phyloP scores from a whole-genome alignment of 2,113 vertebrate species.

The Promerops cafer region DNA sequence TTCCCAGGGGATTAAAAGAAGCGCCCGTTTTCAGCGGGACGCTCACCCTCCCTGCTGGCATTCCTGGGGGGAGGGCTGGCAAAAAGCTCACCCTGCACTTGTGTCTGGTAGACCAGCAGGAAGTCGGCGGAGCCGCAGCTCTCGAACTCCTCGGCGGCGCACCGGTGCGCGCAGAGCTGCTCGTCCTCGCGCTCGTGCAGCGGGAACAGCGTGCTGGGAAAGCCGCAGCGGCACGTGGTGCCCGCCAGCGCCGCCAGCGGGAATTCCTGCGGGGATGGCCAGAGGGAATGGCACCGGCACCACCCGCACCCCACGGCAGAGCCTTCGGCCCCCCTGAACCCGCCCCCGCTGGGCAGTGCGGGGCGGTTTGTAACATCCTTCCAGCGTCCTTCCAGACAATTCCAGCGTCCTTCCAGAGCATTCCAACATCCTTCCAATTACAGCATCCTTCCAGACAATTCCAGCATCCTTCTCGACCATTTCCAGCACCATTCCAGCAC shows the following conservation, averaged over 20 bases:
- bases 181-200: slow-evolving; percentile 90
- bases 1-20: not conserved
- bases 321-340: accelerated
- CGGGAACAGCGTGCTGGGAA: slow-evolving; percentile 87
- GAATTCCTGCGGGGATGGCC: slow-evolving; percentile 75
- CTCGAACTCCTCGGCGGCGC: slow-evolving; percentile 86
- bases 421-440: not conserved
- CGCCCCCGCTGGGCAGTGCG: accelerated
- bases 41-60: accelerated
- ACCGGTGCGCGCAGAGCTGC: slow-evolving; percentile 85
- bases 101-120: slow-evolving; percentile 94
- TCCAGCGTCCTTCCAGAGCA: too few relatives aligned
- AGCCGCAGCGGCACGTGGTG: slow-evolving; percentile 85
- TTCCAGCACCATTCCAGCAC: not conserved
- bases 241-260: slow-evolving; percentile 85
- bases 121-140: slow-evolving; percentile 87
- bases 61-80: accelerated
- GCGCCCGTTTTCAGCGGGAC: not conserved
- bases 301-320: accelerated
- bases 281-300: accelerated
- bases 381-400: not conserved
- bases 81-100: slow-evolving; percentile 86
- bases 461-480: too few relatives aligned
- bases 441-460: not conserved
- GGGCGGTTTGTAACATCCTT: not conserved